A percentile compares a stretch with the other conserved stretches of the same genome.
phyloP scores from a whole-genome alignment of 2,888 invertebrate genomes.

The Plutella xylostella region DNA sequence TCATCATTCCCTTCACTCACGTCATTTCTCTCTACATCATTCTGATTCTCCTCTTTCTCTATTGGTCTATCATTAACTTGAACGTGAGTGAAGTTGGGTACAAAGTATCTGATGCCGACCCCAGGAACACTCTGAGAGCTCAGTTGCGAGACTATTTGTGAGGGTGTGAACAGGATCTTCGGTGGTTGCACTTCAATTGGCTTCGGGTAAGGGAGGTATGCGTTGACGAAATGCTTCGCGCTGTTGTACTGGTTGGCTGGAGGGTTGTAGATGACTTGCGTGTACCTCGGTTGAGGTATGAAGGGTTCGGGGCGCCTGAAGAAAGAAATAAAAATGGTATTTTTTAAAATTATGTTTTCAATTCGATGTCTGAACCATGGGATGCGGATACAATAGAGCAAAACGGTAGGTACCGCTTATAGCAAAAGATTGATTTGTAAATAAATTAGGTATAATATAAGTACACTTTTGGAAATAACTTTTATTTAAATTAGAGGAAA shows the following conservation, averaged over 20 bases:
- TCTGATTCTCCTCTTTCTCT: constrained; percentile 47
- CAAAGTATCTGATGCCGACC: constrained; percentile 50
- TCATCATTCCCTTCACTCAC: constrained; percentile 26
- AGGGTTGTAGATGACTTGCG: constrained; percentile 39
- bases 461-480: no score
- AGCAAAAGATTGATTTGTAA: no score
- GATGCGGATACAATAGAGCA: no score
- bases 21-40: constrained; percentile 43
- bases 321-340: no score
- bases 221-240: constrained; percentile 53
- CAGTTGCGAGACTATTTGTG: constrained; percentile 29
- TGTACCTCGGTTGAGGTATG: constrained; percentile 51
- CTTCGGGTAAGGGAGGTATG: constrained; percentile 37
- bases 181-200: constrained; percentile 28
- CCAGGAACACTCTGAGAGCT: constrained; percentile 53
- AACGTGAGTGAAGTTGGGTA: constrained; percentile 28
- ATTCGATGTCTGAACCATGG: no score
- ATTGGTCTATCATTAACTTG: constrained; percentile 27
- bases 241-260: constrained; percentile 34
- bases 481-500: no score
- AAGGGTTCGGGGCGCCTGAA: constrained; percentile 53
- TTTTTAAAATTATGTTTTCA: no score
- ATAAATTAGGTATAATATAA: no score
- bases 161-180: constrained; percentile 35
- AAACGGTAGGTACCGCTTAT: no score